Percentiles rank a stretch among this genome's conserved stretches.
Conservation (phyloP, 1,140 invertebrate genomes). For the Dendroctonus valens region DNA sequence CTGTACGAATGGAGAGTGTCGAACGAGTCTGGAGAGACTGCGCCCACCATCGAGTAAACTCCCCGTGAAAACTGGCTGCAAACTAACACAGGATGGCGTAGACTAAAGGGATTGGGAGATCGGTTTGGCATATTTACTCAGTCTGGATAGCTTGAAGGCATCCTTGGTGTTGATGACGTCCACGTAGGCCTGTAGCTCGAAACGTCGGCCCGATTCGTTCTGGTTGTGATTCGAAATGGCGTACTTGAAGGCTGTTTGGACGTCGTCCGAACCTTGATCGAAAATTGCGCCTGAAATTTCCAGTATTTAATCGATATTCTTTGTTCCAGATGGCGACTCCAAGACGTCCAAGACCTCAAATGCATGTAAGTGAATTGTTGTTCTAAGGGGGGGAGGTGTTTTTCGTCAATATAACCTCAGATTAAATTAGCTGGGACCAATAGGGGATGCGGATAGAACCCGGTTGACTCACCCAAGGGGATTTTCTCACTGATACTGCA, state of each 20-base stretch:
- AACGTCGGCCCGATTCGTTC: constrained; percentile 67
- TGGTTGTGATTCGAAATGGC: constrained; percentile 80
- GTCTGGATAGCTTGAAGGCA: constrained; percentile 82
- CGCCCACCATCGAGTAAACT: constrained; percentile 86
- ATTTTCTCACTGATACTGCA: constrained; percentile 46
- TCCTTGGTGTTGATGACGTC: constrained; percentile 91
- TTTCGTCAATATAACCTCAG: constrained; percentile 22
- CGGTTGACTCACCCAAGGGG: constrained; percentile 43
- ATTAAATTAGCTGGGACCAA: constrained; percentile 10
- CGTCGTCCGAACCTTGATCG: constrained; percentile 84
- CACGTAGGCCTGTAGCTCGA: constrained; percentile 83
- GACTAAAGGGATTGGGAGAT: neutral
- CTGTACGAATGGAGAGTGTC: constrained; percentile 93
- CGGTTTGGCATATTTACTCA: constrained; percentile 70
- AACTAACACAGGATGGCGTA: constrained; percentile 63
- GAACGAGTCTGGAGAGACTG: constrained; percentile 88
- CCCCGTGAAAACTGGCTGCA: constrained; percentile 88
- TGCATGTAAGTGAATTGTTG: no score
- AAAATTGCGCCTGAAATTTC: constrained; percentile 77
- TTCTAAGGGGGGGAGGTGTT: no score
- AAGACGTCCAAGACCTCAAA: no score
- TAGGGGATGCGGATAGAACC: neutral
- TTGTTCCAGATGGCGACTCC: no score
- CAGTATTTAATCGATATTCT: neutral
- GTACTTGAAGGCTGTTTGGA: constrained; percentile 84